Conservation (phyloP, 2,113 vertebrate species). For the Actenoides lindsayi region DNA sequence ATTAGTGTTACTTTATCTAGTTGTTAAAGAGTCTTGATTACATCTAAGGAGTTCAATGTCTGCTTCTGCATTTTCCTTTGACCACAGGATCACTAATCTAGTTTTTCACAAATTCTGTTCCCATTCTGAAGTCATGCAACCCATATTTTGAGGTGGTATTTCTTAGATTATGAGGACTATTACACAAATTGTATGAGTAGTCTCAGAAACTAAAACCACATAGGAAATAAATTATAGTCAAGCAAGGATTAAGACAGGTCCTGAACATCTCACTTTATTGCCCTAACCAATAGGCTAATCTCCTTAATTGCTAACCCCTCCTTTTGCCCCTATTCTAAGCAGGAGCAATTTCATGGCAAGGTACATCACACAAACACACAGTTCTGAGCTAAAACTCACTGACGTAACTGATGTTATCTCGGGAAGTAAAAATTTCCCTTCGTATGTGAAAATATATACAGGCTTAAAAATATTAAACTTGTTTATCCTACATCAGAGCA, state of each 20-base stretch:
- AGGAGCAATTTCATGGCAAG: not conserved
- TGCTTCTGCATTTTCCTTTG: not conserved
- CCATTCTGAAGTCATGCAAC: not conserved
- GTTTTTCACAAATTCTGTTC: not conserved
- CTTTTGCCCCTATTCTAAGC: not conserved
- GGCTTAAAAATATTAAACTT: not conserved
- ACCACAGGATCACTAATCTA: not conserved
- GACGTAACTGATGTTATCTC: rapidly evolving
- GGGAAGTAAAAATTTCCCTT: not conserved
- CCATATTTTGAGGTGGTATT: not conserved
- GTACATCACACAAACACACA: not conserved
- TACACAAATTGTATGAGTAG: not conserved
- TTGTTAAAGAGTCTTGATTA: not conserved
- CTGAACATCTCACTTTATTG: not conserved
- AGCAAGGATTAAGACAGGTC: not conserved
- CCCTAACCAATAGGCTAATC: not conserved
- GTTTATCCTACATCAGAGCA: not conserved
- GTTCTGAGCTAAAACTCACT: not conserved
- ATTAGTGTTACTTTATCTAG: not conserved
- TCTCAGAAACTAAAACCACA: not conserved
- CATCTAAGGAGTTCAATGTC: not conserved
- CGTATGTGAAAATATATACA: not conserved
- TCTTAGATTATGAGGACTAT: not conserved
- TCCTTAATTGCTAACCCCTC: not conserved
- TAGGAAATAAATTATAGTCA: not conserved